These are phyloP conservation scores for Macaria liturata DNA, from an alignment of 2,888 invertebrate species.

Conservation along the genomic window DNA sequence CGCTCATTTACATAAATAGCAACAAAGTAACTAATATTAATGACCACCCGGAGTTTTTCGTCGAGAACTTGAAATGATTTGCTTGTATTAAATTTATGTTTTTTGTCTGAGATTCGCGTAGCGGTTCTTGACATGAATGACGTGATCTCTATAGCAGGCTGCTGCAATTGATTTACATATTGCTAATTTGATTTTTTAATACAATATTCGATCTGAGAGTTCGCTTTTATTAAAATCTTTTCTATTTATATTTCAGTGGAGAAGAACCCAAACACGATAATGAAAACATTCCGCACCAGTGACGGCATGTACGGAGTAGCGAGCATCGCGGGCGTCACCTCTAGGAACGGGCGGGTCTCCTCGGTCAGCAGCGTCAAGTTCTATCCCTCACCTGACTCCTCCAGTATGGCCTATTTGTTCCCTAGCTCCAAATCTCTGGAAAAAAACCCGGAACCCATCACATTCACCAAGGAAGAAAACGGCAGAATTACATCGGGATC, in stretches of 20 bases:
- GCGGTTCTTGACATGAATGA: slow-evolving; percentile 6
- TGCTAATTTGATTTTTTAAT: not conserved
- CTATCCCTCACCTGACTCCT: slow-evolving; percentile 39
- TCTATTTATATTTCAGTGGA: slow-evolving; percentile 19
- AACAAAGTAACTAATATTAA: slow-evolving; percentile 11
- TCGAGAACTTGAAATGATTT: slow-evolving; percentile 16
- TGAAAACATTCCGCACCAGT: slow-evolving; percentile 33
- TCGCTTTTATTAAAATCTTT: not conserved
- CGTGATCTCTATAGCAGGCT: slow-evolving; percentile 1
- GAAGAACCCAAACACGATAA: slow-evolving; percentile 16
- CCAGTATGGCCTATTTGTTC: slow-evolving; percentile 23
- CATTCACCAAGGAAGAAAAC: slow-evolving; percentile 49
- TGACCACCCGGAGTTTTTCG: slow-evolving; percentile 6
- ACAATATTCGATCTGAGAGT: too few species aligned
- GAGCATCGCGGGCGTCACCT: slow-evolving; percentile 54
- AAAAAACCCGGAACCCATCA: slow-evolving; percentile 42
- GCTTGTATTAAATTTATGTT: slow-evolving; percentile 15
- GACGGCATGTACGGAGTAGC: slow-evolving; percentile 51
- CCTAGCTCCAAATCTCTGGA: slow-evolving; percentile 28
- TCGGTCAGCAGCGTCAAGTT: slow-evolving; percentile 56
- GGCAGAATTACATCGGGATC: slow-evolving; percentile 50
- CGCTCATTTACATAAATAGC: slow-evolving; percentile 31
- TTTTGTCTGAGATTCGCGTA: slow-evolving; percentile 9
- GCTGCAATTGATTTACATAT: slow-evolving; percentile 16
- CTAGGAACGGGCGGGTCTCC: slow-evolving; percentile 59